Evolutionary conservation across 37 sponge, comb jelly and placozoan genomes (phyloP), one percentile per base, ranked within the genome.

Genomic region (Aplysina aerophoba): DNA sequence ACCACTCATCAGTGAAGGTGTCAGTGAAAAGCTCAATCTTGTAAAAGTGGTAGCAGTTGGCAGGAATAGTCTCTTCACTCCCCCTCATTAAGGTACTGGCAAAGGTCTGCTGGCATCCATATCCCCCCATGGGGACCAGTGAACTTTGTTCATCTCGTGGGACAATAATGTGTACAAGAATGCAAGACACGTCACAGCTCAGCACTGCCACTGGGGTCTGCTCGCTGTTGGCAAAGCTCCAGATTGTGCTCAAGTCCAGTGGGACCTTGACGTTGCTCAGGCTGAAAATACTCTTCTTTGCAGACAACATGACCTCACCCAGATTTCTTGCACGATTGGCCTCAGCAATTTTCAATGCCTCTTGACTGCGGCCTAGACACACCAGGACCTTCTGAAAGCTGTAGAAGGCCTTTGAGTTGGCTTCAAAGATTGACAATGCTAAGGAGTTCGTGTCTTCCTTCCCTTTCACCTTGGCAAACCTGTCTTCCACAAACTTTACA

Each of bases 391-490:
- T 87, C 56, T 93, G 93, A 13, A 87, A 55, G 15, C 84, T 74
- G 57, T 87, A 85, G 60, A 93, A 93, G 33, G 90, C 87, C 24
- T 85, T 83, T 1, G 88, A 72, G 60, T 89, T 93, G 74, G 65
- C 82, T 33, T 93, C 88, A 87, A 89, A 87, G 62, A 89, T 37
- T 34, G 90, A 89, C 8, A 93, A 81, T 54, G 90, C 89, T 1
- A 93, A 77, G 65, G 81, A 40, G 4, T 86, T 72, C 0, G 89
- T 90, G 31, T 57, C 82, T 33, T 75, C 38, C 28, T 82, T 83
- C 0, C 90, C 89, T 63, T 89, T 93, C 59, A 87, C 75, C 39
- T 72, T 80, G 35, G 84, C 41, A 38, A 93, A 74, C 16, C 33
- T 74, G 21, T 81, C 67, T 50, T 93, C 90, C 56, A 84, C 81